phyloP scores from a whole-genome alignment of 2,797 vertebrate genomes.

The Scolopax rusticola region DNA sequence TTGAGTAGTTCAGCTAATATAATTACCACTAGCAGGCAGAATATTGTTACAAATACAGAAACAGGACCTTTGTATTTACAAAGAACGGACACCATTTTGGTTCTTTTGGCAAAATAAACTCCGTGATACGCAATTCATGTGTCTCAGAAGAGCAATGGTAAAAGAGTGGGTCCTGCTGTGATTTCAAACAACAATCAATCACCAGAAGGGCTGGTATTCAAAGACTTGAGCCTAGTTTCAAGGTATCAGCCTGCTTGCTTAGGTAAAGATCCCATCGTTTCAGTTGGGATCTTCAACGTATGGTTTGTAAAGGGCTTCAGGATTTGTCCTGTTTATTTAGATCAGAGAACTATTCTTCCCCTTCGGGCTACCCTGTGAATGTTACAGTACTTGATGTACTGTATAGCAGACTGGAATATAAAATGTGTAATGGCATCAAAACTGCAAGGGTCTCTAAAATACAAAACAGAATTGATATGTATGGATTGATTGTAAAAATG shows the following conservation, averaged over 20 bases:
- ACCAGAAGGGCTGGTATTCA: not conserved
- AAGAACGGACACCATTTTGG: not conserved
- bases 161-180: not conserved
- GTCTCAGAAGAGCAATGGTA: not conserved
- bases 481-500: slow-evolving; percentile 3
- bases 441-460: slow-evolving; percentile 34
- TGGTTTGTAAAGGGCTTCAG: not conserved
- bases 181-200: not conserved
- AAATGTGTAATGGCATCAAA: slow-evolving; percentile 28
- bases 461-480: slow-evolving; percentile 13
- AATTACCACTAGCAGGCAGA: not conserved
- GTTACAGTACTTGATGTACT: not conserved
- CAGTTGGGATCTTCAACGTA: rapidly evolving
- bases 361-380: not conserved
- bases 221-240: not conserved
- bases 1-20: not conserved
- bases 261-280: not conserved
- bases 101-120: not conserved
- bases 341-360: not conserved
- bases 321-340: not conserved
- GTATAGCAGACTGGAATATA: slow-evolving; percentile 22
- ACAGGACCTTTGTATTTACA: not conserved
- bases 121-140: not conserved
- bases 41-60: not conserved
- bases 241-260: not conserved